Conservation (phyloP, 2,888 invertebrate species). For the Watsonalla cultraria region DNA sequence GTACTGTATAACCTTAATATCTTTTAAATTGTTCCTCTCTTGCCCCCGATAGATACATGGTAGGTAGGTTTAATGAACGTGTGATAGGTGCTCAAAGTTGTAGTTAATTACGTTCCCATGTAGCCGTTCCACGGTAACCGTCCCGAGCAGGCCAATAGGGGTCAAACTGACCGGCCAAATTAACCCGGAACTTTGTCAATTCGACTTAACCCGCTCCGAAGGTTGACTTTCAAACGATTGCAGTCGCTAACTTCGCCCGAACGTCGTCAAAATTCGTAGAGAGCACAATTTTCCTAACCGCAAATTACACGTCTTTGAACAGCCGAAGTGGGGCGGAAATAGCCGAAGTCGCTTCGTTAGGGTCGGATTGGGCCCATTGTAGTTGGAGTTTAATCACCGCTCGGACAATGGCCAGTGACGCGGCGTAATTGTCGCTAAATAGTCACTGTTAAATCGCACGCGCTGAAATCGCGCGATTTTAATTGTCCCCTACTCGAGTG, state of each 20-base stretch:
- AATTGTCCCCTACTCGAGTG: conserved; percentile 31
- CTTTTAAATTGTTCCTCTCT: no score
- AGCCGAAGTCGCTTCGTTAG: conserved; percentile 74
- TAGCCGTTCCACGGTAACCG: conserved; percentile 11
- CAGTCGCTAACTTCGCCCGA: conserved; percentile 42
- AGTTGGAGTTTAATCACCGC: conserved; percentile 55
- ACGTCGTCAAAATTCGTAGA: conserved; percentile 54
- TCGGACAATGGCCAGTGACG: conserved; percentile 71
- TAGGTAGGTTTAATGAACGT: background rate
- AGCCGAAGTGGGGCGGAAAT: conserved; percentile 63
- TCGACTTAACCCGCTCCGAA: conserved; percentile 41
- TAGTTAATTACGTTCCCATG: conserved; percentile 1
- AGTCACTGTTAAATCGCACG: conserved; percentile 52
- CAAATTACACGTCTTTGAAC: conserved; percentile 74
- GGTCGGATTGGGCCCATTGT: conserved; percentile 69
- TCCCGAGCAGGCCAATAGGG: conserved; percentile 34
- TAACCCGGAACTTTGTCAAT: conserved; percentile 48
- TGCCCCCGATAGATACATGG: background rate
- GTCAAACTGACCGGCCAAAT: conserved; percentile 41
- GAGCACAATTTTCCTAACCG: conserved; percentile 63
- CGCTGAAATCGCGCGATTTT: conserved; percentile 53
- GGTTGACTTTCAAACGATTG: conserved; percentile 60
- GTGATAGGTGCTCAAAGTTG: background rate
- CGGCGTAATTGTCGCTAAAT: conserved; percentile 71
- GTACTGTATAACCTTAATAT: no score